Conservation (phyloP, 2,113 vertebrate species). For the Brienomyrus brachyistius region DNA sequence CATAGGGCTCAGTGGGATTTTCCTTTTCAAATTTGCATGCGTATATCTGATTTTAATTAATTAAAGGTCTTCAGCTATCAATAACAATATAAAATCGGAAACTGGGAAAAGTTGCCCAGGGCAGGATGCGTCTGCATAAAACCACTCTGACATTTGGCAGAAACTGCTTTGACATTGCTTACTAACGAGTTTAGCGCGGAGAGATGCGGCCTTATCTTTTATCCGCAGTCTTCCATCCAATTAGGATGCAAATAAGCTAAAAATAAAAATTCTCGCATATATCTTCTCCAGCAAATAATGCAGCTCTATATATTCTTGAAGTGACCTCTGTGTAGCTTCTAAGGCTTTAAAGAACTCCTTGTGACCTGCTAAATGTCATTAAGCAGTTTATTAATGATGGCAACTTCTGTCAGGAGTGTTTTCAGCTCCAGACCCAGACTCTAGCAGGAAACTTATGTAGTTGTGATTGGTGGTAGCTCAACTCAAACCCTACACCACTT, state of each 20-base stretch:
- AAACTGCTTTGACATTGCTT: background rate
- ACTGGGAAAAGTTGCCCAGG: background rate
- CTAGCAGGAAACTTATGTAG: background rate
- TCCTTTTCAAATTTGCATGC: background rate
- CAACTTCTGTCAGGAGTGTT: background rate
- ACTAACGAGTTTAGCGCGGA: background rate
- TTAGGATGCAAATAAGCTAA: slow-evolving; percentile 9
- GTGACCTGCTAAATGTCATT: background rate
- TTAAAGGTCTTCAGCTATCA: background rate
- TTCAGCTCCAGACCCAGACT: background rate
- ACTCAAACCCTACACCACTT: background rate
- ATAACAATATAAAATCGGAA: background rate
- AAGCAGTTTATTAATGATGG: background rate
- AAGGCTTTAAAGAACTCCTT: background rate
- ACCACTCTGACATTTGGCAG: background rate
- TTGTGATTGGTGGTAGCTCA: background rate
- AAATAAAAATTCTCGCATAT: background rate
- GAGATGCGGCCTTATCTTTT: background rate
- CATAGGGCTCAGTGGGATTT: background rate
- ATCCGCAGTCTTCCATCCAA: slow-evolving; percentile 1
- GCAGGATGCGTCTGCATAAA: background rate
- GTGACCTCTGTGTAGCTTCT: background rate
- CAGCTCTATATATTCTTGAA: background rate
- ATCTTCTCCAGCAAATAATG: background rate
- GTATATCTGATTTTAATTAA: background rate